Percentiles rank a stretch among this genome's conserved stretches.
Conservation (phyloP, 1,140 invertebrate species). For the Drosophila burlai region DNA sequence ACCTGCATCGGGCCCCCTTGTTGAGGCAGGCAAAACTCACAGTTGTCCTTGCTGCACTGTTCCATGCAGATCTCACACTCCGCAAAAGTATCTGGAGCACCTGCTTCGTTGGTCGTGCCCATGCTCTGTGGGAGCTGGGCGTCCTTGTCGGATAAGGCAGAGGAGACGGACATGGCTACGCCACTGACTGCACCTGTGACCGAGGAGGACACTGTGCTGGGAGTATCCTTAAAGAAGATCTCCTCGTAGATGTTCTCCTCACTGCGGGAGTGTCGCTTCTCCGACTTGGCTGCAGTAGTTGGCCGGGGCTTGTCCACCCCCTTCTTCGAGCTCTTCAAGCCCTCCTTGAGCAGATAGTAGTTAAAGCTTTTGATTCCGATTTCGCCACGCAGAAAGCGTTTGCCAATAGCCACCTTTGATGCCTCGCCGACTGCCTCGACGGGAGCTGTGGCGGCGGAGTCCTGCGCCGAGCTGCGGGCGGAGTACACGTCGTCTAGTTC, state of each 20-base stretch:
- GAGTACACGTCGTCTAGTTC: conserved; percentile 69
- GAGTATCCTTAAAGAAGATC: conserved; percentile 79
- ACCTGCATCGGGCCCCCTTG: neutral
- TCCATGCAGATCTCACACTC: conserved; percentile 82
- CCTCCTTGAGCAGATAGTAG: conserved; percentile 84
- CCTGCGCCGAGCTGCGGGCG: conserved; percentile 56
- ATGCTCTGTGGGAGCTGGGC: conserved; percentile 20
- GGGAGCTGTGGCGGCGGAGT: conserved; percentile 37
- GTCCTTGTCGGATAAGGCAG: conserved; percentile 39
- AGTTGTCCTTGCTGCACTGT: conserved; percentile 79
- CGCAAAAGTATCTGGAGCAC: conserved; percentile 33
- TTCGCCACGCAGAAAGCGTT: conserved; percentile 79
- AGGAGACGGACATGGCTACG: neutral
- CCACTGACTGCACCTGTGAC: neutral
- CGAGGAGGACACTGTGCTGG: conserved; percentile 9
- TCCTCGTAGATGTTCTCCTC: conserved; percentile 85
- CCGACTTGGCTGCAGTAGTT: neutral
- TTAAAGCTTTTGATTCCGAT: conserved; percentile 85
- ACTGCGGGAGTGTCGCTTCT: conserved; percentile 70
- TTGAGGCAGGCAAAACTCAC: conserved; percentile 72
- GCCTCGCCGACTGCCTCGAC: conserved; percentile 17
- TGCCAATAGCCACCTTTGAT: conserved; percentile 78
- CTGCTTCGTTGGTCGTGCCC: neutral
- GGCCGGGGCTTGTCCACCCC: conserved; percentile 65
- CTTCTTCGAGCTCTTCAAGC: conserved; percentile 80